phyloP scores from a whole-genome alignment of 1,140 invertebrate species.

The Bombus breviceps region DNA sequence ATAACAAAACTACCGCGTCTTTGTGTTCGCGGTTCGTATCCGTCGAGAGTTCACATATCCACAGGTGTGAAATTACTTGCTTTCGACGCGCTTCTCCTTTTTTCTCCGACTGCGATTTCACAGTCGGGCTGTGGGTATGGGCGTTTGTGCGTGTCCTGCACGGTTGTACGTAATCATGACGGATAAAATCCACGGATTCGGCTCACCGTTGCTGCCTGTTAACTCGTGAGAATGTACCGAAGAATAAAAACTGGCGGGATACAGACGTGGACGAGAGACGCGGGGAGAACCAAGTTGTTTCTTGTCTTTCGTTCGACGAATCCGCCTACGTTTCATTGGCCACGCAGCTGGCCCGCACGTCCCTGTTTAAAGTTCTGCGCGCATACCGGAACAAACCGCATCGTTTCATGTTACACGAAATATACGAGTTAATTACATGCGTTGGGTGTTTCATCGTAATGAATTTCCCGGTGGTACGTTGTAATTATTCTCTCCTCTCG shows the following conservation, averaged over 20 bases:
- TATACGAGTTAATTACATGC: constrained; percentile 4
- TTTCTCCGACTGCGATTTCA: constrained; percentile 52
- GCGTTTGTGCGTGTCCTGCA: constrained; percentile 45
- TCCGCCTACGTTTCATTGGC: constrained; percentile 59
- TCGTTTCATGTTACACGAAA: constrained; percentile 24
- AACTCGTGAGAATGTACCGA: constrained; percentile 55
- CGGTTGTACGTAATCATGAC: constrained; percentile 56
- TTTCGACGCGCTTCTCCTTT: constrained; percentile 61
- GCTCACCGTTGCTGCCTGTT: constrained; percentile 45
- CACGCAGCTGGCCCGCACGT: constrained; percentile 40
- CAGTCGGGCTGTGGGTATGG: constrained; percentile 48
- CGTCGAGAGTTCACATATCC: constrained; percentile 47
- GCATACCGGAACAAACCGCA: constrained; percentile 26
- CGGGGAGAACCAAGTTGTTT: constrained; percentile 34
- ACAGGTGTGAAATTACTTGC: constrained; percentile 58
- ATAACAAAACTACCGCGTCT: neutral
- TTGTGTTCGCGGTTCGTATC: neutral
- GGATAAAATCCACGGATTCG: constrained; percentile 49
- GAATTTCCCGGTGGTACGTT: neutral
- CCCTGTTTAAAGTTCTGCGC: neutral
- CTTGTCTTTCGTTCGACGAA: constrained; percentile 54
- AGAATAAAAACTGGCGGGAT: constrained; percentile 52
- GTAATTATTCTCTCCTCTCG: neutral
- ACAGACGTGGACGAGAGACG: constrained; percentile 51
- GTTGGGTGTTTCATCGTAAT: neutral